A percentile compares a stretch with the other conserved stretches of the same genome.
phyloP scores from a whole-genome alignment of 1,140 invertebrate genomes.

The Plectrocnemia conspersa region DNA sequence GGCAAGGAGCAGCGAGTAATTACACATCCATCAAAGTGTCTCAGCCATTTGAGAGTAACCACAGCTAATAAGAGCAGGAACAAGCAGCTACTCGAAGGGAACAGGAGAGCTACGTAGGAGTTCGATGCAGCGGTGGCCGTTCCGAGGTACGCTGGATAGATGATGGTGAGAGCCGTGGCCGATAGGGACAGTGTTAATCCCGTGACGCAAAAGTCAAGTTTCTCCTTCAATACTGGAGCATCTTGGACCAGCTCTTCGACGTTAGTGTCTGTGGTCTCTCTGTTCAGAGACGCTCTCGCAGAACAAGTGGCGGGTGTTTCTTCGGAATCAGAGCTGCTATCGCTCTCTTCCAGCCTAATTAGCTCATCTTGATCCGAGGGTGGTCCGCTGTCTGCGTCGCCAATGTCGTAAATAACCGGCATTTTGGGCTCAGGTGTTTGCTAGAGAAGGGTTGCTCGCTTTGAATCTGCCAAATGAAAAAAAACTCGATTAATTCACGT shows the following conservation, averaged over 20 bases:
- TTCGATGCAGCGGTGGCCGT: constrained; percentile 1
- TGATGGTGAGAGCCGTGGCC: constrained; percentile 16
- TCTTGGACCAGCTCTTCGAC: neutral
- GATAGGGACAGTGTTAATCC: constrained; percentile 22
- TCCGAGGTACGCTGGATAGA: constrained; percentile 20
- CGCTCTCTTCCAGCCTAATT: constrained; percentile 15
- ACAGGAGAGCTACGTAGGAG: constrained; percentile 14
- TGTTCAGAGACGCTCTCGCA: constrained; percentile 19
- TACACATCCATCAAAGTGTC: neutral
- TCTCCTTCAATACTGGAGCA: neutral
- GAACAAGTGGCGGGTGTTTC: constrained; percentile 23
- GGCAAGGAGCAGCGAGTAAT: constrained; percentile 20
- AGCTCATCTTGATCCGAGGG: constrained; percentile 29
- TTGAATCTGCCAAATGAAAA: neutral
- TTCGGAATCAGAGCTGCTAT: constrained; percentile 21
- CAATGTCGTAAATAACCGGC: constrained; percentile 26
- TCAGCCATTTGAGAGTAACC: neutral
- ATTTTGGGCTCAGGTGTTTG: constrained; percentile 4
- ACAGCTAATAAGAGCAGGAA: constrained; percentile 6
- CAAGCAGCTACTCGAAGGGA: constrained; percentile 19
- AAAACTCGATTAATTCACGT: neutral
- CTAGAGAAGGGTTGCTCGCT: too few species aligned
- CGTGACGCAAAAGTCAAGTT: constrained; percentile 18
- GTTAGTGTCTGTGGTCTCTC: neutral
- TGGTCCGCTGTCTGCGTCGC: constrained; percentile 15